Evolutionary conservation across 2,888 invertebrate species (phyloP), one percentile per base, ranked within the genome.

Genomic region (Drosophila formosana): DNA sequence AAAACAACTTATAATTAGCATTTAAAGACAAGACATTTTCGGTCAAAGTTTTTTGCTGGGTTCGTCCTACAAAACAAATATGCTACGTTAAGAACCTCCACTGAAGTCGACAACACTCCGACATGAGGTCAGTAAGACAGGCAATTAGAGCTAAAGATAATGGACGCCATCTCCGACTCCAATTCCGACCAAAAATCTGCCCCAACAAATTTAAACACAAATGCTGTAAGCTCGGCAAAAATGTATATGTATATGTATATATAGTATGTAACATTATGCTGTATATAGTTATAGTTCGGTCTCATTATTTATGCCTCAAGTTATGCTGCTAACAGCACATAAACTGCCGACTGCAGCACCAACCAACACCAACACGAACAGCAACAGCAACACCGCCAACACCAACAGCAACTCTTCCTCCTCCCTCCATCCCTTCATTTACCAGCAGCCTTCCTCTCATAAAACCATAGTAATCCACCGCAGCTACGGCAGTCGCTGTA

Each of bases 1-100:
- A 83, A 85, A 85, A 79, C 82, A 80, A 80, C 67, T 82, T 81
- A 72, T 83, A 83, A 83, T 83, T 85, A 83, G 83, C 85, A 83
- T 83, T 85, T 85, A 83, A 83, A 71, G 85, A 64, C 83, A 65
- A 58, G 74, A 68, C 66, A 64, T 63, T 26, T 26, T 72, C 18
- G 61, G 34, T 63, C 43, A 57, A 70, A 57, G 51, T 61, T 72
- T 61, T 47, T 45, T 45, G 23, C 39, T 41, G 7, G 7, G 8
- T 34, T 9, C 34, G 46, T 47, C 32, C 58, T 45, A 50, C 52
- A 41, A 41, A 58, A n/a, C 68, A 69, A 56, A 46, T 49, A 13
- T 28, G n/a, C 51, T 18, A 23, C 13, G 49, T 26, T 43, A 46
- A 62, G 32, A 47, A 18, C 18, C 2, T 18, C 0, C 18, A 18